These are phyloP conservation scores for Lagodon rhomboides DNA, from an alignment of 2,797 vertebrate species.

Conservation along the genomic window DNA sequence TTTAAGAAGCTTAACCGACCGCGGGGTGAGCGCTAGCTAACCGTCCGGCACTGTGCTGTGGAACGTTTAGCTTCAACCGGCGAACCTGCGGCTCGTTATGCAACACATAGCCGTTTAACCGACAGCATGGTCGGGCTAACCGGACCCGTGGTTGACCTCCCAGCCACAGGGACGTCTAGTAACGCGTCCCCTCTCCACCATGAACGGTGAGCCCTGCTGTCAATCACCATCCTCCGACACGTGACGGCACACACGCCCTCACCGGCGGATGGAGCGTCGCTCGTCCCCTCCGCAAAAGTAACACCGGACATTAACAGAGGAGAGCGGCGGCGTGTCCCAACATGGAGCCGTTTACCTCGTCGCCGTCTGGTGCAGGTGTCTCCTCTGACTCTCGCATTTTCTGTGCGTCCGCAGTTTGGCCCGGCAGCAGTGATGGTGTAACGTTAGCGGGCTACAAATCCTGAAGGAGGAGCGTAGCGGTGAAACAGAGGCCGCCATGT, in stretches of 20 bases:
- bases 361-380: constrained; percentile 73
- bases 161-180: background rate
- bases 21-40: too few species aligned
- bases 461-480: constrained; percentile 84
- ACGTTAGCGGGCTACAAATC: constrained; percentile 73
- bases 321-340: background rate
- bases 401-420: constrained; percentile 71
- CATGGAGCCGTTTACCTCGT: constrained; percentile 67
- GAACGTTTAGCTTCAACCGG: background rate
- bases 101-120: background rate
- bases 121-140: background rate
- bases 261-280: constrained; percentile 44
- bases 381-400: constrained; percentile 75
- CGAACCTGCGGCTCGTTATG: background rate
- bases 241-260: constrained; percentile 68
- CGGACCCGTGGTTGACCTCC: background rate
- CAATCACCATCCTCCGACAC: constrained; percentile 65
- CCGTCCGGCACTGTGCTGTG: too few species aligned
- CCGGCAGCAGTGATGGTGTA: constrained; percentile 74
- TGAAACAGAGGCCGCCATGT: constrained; percentile 83
- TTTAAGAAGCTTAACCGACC: too few species aligned
- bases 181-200: constrained; percentile 33
- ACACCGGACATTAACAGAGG: background rate
- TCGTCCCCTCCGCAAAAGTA: constrained; percentile 35
- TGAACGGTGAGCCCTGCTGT: constrained; percentile 51